phyloP scores from a whole-genome alignment of 1,140 invertebrate species.

The Cydia pomonella region DNA sequence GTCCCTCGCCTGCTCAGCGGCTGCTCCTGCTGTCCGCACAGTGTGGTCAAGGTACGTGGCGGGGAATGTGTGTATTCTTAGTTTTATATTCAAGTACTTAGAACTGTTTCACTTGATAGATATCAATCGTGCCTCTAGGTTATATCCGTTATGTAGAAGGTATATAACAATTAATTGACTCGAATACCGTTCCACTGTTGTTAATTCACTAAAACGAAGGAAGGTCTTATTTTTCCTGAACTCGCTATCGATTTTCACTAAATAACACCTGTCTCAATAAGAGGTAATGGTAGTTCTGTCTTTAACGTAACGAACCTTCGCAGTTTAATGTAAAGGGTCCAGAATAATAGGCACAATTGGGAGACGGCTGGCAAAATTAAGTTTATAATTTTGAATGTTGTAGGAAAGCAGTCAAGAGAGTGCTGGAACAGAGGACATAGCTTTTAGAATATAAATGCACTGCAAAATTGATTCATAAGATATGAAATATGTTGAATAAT shows the following conservation, averaged over 20 bases:
- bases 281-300: constrained; percentile 24
- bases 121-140: background rate
- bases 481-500: too few species aligned
- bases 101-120: too few species aligned
- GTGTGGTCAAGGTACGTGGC: too few species aligned
- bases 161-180: background rate
- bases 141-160: background rate
- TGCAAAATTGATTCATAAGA: too few species aligned
- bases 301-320: constrained; percentile 27
- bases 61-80: too few species aligned
- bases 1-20: too few species aligned
- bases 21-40: too few species aligned
- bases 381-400: background rate
- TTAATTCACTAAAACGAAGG: constrained; percentile 1
- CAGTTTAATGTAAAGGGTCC: background rate
- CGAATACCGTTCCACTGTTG: background rate
- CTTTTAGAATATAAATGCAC: too few species aligned
- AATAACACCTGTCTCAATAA: constrained; percentile 31
- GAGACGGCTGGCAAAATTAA: background rate
- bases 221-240: background rate
- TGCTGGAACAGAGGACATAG: too few species aligned
- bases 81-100: too few species aligned
- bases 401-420: too few species aligned
- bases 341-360: background rate
- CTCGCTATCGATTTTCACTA: constrained; percentile 24